Conservation (phyloP, 2,113 vertebrate species). For the Rhipidura dahli region DNA sequence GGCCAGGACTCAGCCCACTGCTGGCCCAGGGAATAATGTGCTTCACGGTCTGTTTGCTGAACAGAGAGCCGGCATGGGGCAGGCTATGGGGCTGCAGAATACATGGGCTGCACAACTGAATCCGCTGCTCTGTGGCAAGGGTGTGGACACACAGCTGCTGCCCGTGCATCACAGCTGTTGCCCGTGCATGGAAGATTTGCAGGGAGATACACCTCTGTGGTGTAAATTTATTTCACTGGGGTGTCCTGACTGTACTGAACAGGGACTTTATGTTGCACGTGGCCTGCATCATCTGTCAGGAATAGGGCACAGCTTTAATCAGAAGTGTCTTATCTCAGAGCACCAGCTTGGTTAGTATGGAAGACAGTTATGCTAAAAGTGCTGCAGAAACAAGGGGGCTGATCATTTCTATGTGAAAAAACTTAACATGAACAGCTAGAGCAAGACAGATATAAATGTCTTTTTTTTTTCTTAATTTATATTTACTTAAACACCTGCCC, state of each 20-base stretch:
- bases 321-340: background rate
- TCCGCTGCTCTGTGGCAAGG: conserved; percentile 12
- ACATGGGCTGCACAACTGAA: background rate
- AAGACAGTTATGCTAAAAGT: background rate
- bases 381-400: background rate
- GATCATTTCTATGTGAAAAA: background rate
- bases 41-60: background rate
- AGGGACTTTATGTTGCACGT: background rate
- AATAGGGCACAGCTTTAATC: background rate
- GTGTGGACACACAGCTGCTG: background rate
- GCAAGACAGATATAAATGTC: background rate
- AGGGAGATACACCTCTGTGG: background rate
- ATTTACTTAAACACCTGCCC: background rate
- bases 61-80: background rate
- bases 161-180: conserved; percentile 17
- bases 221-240: background rate
- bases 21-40: background rate
- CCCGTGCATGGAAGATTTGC: background rate
- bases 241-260: background rate
- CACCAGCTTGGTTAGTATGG: background rate
- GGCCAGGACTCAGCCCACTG: conserved; percentile 39
- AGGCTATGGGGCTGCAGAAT: background rate
- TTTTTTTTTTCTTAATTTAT: background rate
- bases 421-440: background rate
- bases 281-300: background rate